Evolutionary conservation across 2,888 invertebrate genomes (phyloP).

Genomic region (Schizotus pectinicornis): DNA sequence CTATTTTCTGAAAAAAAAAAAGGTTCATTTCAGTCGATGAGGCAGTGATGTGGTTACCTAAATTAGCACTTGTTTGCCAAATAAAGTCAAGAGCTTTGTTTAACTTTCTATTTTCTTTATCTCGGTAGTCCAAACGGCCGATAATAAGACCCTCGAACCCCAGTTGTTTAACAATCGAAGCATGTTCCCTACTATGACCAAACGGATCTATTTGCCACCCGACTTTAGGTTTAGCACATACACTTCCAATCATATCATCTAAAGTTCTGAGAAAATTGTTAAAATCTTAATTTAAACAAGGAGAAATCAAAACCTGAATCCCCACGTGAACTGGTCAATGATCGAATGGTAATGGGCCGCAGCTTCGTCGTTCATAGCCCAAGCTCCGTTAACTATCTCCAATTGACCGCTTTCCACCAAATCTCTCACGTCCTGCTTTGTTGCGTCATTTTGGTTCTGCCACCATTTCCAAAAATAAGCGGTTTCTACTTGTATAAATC

Average conservation of each 20-base stretch:
- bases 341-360: slow-evolving; percentile 75
- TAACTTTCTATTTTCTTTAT: slow-evolving; percentile 68
- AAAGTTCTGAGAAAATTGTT: slow-evolving; percentile 53
- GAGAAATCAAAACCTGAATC: slow-evolving; percentile 63
- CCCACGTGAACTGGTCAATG: slow-evolving; percentile 78
- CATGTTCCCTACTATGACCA: slow-evolving; percentile 87
- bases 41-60: slow-evolving; percentile 61
- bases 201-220: slow-evolving; percentile 90
- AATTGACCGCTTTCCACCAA: slow-evolving; percentile 76
- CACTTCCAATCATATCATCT: slow-evolving; percentile 70
- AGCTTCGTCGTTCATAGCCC: slow-evolving; percentile 88
- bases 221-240: slow-evolving; percentile 74
- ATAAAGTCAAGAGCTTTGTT: slow-evolving; percentile 79
- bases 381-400: slow-evolving; percentile 80
- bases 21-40: background rate
- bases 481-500: slow-evolving; percentile 88
- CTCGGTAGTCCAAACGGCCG: slow-evolving; percentile 86
- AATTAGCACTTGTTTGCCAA: slow-evolving; percentile 77
- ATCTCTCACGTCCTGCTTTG: slow-evolving; percentile 67
- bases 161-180: slow-evolving; percentile 79
- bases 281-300: too few relatives aligned
- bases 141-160: slow-evolving; percentile 89
- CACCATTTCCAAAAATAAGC: slow-evolving; percentile 87
- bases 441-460: slow-evolving; percentile 68
- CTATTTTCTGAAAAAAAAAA: slow-evolving; percentile 63